Evolutionary conservation across 2,113 vertebrate species (phyloP), one percentile per base, ranked within the genome.

Genomic region (Tursiops truncatus): DNA sequence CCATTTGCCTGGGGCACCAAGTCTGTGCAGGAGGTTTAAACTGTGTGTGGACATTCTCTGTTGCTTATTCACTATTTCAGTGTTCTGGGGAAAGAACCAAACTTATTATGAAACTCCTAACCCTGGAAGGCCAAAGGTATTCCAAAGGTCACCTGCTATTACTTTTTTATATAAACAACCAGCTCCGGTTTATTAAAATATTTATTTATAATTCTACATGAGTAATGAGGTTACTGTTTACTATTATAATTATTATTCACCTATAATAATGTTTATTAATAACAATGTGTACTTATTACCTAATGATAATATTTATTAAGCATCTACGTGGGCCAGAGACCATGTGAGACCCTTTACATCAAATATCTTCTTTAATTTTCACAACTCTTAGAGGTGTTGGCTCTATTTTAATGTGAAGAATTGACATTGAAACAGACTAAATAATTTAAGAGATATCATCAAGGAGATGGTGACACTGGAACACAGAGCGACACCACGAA

Each of bases 111-210:
- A 94, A 95, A 94, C 82, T 36, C 68, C 83, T 92, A 80, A 83
- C 70, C 63, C 83, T 96, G 60, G 80, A 90, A 96, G 82, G 77
- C 77, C 86, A 77, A 93, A 96, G 67, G 81, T 91, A 86, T 82
- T 93, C 80, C 70, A 94, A 67, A 92, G 71, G 95, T 90, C 86
- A 58, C 76, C 47, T 50, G 17, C 3, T 63, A 9, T 85, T 67
- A 21, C 4, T 65, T 10, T 95, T 81, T 96, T 8, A 56, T 3
- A 41, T 26, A 36, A 95, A 93, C 28, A 73, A 28, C 31, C 33
- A 94, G 62, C 25, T 58, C 81, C 11, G 23, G 14, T 65, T 84
- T 62, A 77, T 38, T 80, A 41, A 44, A 71, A 53, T 83, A 33
- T 41, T 56, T 80, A 44, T 70, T 83, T 80, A 25, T 65, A 86